Percentiles rank a stretch among this genome's conserved stretches.
Conservation (phyloP, 2,888 invertebrate genomes). For the Meiosimyza decipiens region DNA sequence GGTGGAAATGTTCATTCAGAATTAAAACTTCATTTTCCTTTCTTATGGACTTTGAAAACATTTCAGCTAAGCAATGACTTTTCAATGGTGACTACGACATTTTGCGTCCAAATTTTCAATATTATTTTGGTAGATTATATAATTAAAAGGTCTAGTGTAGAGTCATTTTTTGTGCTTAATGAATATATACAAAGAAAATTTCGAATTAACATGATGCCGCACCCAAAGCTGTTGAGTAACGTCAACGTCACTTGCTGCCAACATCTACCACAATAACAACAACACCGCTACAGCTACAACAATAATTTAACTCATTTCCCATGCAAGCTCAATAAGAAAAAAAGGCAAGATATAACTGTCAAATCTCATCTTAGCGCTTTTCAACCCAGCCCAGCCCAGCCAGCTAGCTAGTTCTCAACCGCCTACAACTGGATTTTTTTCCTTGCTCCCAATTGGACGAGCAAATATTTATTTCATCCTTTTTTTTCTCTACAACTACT, state of each 20-base stretch:
- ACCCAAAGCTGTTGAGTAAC: conserved; percentile 22
- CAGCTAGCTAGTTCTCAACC: no score
- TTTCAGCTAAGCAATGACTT: no score
- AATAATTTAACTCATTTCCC: conserved; percentile 28
- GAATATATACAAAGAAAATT: conserved; percentile 7
- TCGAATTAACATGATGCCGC: conserved; percentile 30
- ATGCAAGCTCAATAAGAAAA: conserved; percentile 10
- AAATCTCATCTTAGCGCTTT: neutral
- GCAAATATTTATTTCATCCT: conserved; percentile 57
- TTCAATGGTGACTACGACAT: no score
- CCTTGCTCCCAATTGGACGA: conserved; percentile 57
- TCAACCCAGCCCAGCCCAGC: conserved; percentile 25
- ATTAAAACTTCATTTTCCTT: no score
- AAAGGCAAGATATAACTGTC: conserved; percentile 5
- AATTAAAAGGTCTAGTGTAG: no score
- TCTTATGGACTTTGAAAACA: no score
- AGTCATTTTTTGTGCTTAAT: no score
- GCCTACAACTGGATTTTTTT: neutral
- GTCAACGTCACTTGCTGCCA: neutral
- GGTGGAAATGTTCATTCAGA: no score
- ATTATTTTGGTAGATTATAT: no score
- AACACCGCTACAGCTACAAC: conserved; percentile 20
- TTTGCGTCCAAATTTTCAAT: no score
- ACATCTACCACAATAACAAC: neutral
- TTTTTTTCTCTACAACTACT: conserved; percentile 49